Evolutionary conservation across 2,797 vertebrate genomes (phyloP).

Genomic region (Leucoraja ocellata): DNA sequence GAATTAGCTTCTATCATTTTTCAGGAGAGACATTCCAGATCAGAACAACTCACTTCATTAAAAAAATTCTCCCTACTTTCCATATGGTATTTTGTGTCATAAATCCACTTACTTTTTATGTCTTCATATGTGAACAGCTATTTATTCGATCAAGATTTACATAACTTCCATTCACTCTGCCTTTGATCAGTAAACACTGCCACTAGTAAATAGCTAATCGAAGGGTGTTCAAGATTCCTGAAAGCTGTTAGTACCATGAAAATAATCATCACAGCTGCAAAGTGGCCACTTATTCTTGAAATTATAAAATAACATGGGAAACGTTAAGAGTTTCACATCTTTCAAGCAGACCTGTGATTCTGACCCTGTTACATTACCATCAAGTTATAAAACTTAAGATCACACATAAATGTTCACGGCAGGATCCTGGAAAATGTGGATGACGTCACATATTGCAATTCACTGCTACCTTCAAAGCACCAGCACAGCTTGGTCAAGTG

Average conservation of each 20-base stretch:
- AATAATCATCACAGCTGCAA: not conserved
- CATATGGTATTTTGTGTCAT: not conserved
- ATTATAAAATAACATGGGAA: not conserved
- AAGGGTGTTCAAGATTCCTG: too few species aligned
- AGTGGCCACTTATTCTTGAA: not conserved
- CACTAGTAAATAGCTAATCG: too few species aligned
- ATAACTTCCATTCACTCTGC: not conserved
- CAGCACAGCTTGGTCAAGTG: too few species aligned
- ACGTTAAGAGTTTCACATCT: not conserved
- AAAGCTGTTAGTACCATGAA: not conserved
- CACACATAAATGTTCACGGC: too few species aligned
- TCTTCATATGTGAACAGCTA: not conserved
- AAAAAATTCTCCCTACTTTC: not conserved
- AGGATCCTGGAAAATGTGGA: too few species aligned
- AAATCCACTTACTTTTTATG: not conserved
- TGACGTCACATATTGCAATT: too few species aligned
- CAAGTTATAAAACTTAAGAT: not conserved
- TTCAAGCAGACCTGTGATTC: not conserved
- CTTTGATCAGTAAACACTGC: too few species aligned
- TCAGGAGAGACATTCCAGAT: not conserved
- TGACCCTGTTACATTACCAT: not conserved
- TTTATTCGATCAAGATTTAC: not conserved
- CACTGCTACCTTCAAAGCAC: too few species aligned
- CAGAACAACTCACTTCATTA: not conserved
- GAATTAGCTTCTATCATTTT: not conserved